These are phyloP conservation scores for Poecilia wingei DNA, from an alignment of 2,797 vertebrate genomes.

Conservation along the genomic window DNA sequence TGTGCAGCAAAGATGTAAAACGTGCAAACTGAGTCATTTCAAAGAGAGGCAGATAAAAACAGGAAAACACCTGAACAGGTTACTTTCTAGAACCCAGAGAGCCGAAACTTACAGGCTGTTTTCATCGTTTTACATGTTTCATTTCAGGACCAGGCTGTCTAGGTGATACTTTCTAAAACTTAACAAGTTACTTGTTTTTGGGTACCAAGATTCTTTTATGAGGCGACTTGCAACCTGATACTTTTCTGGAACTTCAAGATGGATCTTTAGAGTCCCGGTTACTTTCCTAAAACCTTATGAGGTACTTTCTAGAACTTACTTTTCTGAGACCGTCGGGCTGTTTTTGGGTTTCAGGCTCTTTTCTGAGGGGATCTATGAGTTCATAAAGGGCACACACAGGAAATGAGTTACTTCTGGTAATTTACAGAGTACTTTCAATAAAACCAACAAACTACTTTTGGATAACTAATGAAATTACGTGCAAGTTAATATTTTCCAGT, in stretches of 20 bases:
- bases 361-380: background rate
- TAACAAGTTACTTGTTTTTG: background rate
- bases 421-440: background rate
- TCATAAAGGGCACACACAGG: no score
- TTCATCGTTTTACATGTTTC: background rate
- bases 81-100: background rate
- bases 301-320: background rate
- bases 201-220: background rate
- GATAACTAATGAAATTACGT: background rate
- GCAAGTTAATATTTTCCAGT: background rate
- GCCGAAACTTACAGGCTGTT: background rate
- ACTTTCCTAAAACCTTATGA: background rate
- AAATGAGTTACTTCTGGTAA: background rate
- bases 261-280: background rate
- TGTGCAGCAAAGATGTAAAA: conserved; percentile 6
- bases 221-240: background rate
- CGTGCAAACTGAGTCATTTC: no score
- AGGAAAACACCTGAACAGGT: conserved; percentile 7
- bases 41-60: background rate
- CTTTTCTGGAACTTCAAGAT: background rate
- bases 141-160: background rate
- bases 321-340: background rate
- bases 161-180: background rate
- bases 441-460: background rate
- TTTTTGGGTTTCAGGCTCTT: background rate